Base-by-base conservation (phyloP, 2,797 vertebrate species). In the Cuculus canorus region DNA sequence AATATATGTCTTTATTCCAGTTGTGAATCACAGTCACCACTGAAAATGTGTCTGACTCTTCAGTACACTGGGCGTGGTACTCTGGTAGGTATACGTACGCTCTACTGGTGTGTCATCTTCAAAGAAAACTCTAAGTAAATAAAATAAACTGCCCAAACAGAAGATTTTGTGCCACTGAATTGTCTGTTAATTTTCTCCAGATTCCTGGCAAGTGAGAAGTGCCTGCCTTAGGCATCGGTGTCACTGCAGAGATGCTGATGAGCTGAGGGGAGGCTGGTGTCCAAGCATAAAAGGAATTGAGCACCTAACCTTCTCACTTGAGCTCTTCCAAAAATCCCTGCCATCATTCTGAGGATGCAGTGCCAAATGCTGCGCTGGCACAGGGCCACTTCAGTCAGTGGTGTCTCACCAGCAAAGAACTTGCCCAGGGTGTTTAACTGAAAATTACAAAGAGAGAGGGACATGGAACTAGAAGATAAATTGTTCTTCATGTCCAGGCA, bases 391-490 rank as follows among this genome's bases (percentile, higher is more conserved):
- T 77, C 45, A 86, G 35, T 90, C 88, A 86, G 13, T 39, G 81
- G 56, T 89, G 75, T 87, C 78, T 92, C 90, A 90, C 68, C 91
- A 85, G 75, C 45, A 73, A 88, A 85, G 81, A 92, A 92, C 77
- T 90, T 84, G 73, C 87, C 59, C 91, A 85, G 45, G 90, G 71
- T 87, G 83, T 47, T 65, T 59, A 87, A 82, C 64, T 37, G 78
- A 87, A 95, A 92, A 91, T 85, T 92, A 80, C 91, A 91, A 86
- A 93, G 66, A 88, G 16, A 92, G 11, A 65, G 60, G 71, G 64
- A 68, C 57, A 50, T 2, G 8, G 50, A 96, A 65, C 37, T 35
- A 64, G 64, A 66, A 68, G 25, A 82, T 39, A 48, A 66, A 19
- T 30, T 86, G 35, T 80, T 87, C 81, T 94, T 91, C 60, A 13